phyloP scores from a whole-genome alignment of 2,888 invertebrate species.

The Drosophila koepferae region DNA sequence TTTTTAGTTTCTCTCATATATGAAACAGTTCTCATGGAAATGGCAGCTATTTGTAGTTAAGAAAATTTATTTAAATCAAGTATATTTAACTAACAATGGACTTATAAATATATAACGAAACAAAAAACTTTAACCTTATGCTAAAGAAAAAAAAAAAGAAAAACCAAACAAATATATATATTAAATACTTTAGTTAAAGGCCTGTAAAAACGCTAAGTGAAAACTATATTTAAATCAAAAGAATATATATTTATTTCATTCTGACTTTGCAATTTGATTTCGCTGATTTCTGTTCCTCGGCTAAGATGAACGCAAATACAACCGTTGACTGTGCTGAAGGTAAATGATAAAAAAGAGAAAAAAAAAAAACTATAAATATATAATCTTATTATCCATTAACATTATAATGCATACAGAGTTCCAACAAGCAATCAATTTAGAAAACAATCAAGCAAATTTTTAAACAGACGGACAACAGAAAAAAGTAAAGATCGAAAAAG shows the following conservation, averaged over 20 bases:
- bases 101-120: constrained; percentile 62
- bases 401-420: constrained; percentile 54
- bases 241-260: constrained; percentile 16
- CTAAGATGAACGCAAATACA: constrained; percentile 37
- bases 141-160: constrained; percentile 4
- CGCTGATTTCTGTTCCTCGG: constrained; percentile 15
- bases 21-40: constrained; percentile 85
- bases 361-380: constrained; percentile 3
- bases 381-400: constrained; percentile 33
- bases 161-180: constrained; percentile 6
- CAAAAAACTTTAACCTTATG: constrained; percentile 33
- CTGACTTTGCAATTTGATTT: constrained; percentile 18
- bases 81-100: constrained; percentile 77
- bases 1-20: constrained; percentile 51
- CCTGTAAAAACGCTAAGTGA: constrained; percentile 53
- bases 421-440: constrained; percentile 74
- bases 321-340: constrained; percentile 50
- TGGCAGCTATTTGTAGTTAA: constrained; percentile 86
- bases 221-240: constrained; percentile 31
- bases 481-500: background rate
- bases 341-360: constrained; percentile 8
- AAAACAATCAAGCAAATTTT: constrained; percentile 76
- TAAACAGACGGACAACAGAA: constrained; percentile 30
- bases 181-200: constrained; percentile 38
- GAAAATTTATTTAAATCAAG: constrained; percentile 78